These are phyloP conservation scores for Xanthia togata DNA, from an alignment of 2,888 invertebrate species.

Conservation along the genomic window DNA sequence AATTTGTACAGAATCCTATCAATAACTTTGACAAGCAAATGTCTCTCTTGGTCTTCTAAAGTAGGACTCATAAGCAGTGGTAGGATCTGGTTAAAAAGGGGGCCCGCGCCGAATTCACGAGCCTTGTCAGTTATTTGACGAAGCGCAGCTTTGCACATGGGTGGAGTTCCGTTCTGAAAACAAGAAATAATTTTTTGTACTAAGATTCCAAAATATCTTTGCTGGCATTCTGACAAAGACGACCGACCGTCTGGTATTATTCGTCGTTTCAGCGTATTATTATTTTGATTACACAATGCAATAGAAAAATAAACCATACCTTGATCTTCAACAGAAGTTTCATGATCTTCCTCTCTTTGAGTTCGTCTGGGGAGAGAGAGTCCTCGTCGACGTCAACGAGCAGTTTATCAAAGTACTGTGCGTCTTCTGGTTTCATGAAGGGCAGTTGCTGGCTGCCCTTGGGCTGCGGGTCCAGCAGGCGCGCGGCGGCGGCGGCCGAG, in stretches of 20 bases:
- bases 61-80: slow-evolving; percentile 99
- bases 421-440: slow-evolving; percentile 99
- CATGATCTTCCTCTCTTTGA: slow-evolving; percentile 99
- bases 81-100: slow-evolving; percentile 99
- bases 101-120: slow-evolving; percentile 99
- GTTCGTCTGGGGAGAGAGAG: slow-evolving; percentile 97
- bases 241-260: not conserved
- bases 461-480: slow-evolving; percentile 98
- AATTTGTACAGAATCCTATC: slow-evolving; percentile 99
- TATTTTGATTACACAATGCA: not conserved
- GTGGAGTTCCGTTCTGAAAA: slow-evolving; percentile 97
- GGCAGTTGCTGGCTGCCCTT: slow-evolving; percentile 97
- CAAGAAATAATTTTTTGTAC: not conserved
- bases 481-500: slow-evolving; percentile 95
- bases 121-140: slow-evolving; percentile 99
- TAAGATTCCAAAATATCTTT: not conserved
- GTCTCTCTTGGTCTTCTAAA: slow-evolving; percentile 99
- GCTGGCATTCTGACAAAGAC: not conserved
- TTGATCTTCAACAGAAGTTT: slow-evolving; percentile 99
- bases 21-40: slow-evolving; percentile 99
- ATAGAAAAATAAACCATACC: slow-evolving; percentile 67
- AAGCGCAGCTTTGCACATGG: slow-evolving; percentile 99
- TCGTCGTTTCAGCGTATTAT: not conserved
- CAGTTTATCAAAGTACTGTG: slow-evolving; percentile 99
- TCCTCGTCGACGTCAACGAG: slow-evolving; percentile 99